phyloP scores from a whole-genome alignment of 2,888 invertebrate species.

The Nematopogon swammerdamellus region DNA sequence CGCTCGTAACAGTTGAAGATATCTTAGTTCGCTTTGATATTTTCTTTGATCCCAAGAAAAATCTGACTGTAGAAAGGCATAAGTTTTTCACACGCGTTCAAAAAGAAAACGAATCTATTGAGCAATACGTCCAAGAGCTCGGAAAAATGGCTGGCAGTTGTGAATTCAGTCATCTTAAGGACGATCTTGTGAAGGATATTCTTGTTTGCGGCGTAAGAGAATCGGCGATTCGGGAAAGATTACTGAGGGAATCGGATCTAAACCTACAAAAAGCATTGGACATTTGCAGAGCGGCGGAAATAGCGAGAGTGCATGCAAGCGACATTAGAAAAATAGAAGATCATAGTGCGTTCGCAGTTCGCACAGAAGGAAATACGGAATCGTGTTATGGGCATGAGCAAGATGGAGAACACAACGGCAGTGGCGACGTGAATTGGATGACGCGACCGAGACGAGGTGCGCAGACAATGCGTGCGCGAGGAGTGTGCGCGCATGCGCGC shows the following conservation, averaged over 20 bases:
- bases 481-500: no score
- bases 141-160: neutral
- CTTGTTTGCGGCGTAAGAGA: neutral
- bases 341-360: no score
- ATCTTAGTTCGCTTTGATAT: slow-evolving; percentile 11
- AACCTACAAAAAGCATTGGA: neutral
- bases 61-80: slow-evolving; percentile 12
- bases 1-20: slow-evolving; percentile 3
- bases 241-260: neutral
- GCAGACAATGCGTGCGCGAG: no score
- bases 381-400: no score
- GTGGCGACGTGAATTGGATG: no score
- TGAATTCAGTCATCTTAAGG: neutral
- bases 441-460: neutral
- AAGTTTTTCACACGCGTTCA: slow-evolving; percentile 12
- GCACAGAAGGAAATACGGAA: no score
- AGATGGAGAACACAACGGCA: neutral
- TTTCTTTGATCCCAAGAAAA: slow-evolving; percentile 11
- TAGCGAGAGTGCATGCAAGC: neutral
- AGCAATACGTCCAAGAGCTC: slow-evolving; percentile 2
- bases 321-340: neutral
- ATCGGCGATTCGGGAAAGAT: neutral
- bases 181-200: neutral
- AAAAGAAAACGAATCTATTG: slow-evolving; percentile 9
- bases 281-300: neutral